Percentiles rank a stretch among this genome's conserved stretches.
phyloP scores from a whole-genome alignment of 2,888 invertebrate genomes.

The Leucophenga montana region DNA sequence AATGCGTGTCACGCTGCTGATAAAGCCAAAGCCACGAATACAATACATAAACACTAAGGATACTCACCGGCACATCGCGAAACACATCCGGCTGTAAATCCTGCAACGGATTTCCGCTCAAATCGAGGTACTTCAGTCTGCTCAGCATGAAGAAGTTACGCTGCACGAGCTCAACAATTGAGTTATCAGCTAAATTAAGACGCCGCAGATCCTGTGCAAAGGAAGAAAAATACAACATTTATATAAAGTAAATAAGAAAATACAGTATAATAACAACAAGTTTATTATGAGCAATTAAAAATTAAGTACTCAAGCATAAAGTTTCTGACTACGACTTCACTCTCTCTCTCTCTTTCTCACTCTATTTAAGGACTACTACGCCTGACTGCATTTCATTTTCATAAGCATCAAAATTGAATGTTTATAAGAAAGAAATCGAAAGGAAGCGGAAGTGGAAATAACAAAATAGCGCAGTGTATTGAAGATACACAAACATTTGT shows the following conservation, averaged over 20 bases:
- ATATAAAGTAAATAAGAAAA: constrained; percentile 34
- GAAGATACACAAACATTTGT: constrained; percentile 54
- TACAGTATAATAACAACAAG: neutral
- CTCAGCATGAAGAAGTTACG: constrained; percentile 83
- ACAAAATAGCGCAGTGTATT: constrained; percentile 46
- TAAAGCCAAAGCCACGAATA: neutral
- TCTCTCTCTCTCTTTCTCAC: too few species aligned
- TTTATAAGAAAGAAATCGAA: constrained; percentile 57
- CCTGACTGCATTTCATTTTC: neutral
- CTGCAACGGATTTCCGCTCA: constrained; percentile 83
- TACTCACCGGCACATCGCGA: constrained; percentile 79
- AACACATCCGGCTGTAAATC: constrained; percentile 86
- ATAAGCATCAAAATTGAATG: constrained; percentile 31
- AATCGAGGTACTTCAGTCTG: constrained; percentile 81
- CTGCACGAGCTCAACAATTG: constrained; percentile 80
- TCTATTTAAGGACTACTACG: too few species aligned
- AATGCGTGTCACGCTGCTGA: constrained; percentile 10
- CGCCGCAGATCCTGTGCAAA: constrained; percentile 77
- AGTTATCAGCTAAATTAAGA: constrained; percentile 80
- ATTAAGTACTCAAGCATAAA: constrained; percentile 11
- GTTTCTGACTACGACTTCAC: neutral
- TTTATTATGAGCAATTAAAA: constrained; percentile 23
- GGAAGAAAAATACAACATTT: constrained; percentile 23
- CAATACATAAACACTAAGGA: neutral
- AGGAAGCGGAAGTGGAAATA: constrained; percentile 34